Evolutionary conservation across 92 coral and sea anemone species (phyloP), one percentile per base, ranked within the genome.

Genomic region (Phymanthus crucifer): DNA sequence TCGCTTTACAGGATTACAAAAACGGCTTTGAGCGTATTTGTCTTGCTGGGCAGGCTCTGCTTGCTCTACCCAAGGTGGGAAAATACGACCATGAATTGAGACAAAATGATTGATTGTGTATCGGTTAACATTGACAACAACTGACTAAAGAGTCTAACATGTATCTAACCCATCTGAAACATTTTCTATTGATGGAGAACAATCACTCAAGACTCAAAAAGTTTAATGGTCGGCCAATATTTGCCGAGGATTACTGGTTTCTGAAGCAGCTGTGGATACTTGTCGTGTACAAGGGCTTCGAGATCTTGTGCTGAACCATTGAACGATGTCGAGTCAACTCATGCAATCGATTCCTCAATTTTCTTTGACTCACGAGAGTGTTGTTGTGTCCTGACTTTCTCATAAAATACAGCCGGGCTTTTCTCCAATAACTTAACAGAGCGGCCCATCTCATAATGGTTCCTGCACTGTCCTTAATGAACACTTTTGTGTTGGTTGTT

Each of bases 41-140:
- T 21, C 79, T 56, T 57, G 8, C 46, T 34, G 66, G 26, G 57
- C 5, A 16, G 35, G 43, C 46, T 66, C 70, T 75, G 79, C 79
- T 75, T 52, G 50, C 50, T 71, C 50, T 36, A 18, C 9, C 6
- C 26, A 75, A 75, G 79, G 67, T 75, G 79, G 10, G 37, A 32
- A n/a, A 52, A 75, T 43, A 75, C 69, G 19, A 43, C 19, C 6
- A 27, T 66, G 38, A 32, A 54, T 14, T 6, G 56, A 71, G 29
- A 40, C 3, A 47, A 71, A 45, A 56, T 56, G 32, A 58, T 75
- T 56, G 32, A 58, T 56, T 75, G 38, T 75, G 68, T 56, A 75
- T 75, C 80, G 27, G 57, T 76, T 57, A 50, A 76, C 80, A 76
- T 18, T 48, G 80, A 54, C 70, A 43, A 50, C 80, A 76, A 48